Conservation (phyloP, 2,888 invertebrate species). For the Agrochola lota region DNA sequence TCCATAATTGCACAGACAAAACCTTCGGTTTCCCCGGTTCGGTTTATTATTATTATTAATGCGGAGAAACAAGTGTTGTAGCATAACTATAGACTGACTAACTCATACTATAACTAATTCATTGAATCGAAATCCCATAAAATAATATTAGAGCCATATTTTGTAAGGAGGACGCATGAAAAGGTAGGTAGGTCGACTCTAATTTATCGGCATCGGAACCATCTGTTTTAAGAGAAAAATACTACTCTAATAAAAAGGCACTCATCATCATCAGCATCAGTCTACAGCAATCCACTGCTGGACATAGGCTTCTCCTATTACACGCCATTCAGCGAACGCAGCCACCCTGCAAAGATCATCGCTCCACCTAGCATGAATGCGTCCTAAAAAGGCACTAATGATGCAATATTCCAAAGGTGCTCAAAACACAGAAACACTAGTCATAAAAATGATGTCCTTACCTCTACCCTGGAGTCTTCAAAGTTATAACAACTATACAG, state of each 20-base stretch:
- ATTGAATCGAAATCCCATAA: not conserved
- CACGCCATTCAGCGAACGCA: too few species aligned
- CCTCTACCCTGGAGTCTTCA: constrained; percentile 83
- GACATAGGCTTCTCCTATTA: too few species aligned
- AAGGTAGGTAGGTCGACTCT: not conserved
- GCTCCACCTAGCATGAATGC: too few species aligned
- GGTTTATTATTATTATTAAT: too few species aligned
- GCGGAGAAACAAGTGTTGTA: not conserved
- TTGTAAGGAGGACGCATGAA: not conserved
- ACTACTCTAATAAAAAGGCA: too few species aligned
- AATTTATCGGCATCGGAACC: not conserved
- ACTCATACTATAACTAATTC: too few species aligned
- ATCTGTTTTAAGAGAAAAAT: not conserved
- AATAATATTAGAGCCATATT: not conserved
- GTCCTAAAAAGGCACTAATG: too few species aligned
- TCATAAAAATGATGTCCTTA: constrained; percentile 65
- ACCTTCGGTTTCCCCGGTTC: too few species aligned
- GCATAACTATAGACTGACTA: not conserved
- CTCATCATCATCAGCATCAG: too few species aligned
- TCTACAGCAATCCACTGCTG: too few species aligned
- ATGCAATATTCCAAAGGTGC: not conserved
- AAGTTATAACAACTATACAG: constrained; percentile 83
- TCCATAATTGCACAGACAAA: too few species aligned
- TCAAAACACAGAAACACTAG: not conserved
- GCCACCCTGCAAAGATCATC: too few species aligned